phyloP scores from a whole-genome alignment of 2,113 vertebrate genomes.

The Lynx canadensis region DNA sequence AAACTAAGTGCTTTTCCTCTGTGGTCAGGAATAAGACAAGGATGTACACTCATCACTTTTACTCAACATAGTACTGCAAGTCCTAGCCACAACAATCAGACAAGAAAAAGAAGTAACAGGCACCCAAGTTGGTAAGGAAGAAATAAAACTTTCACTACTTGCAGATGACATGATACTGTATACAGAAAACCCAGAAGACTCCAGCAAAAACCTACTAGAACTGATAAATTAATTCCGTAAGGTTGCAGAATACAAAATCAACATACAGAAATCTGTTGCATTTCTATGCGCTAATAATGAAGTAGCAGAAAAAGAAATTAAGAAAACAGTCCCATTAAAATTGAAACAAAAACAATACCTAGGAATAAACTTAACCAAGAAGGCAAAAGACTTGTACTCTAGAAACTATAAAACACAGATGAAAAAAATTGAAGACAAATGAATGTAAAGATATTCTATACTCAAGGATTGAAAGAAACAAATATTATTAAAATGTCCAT shows the following conservation, averaged over 20 bases:
- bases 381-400: neutral
- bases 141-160: neutral
- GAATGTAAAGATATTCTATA: neutral
- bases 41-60: neutral
- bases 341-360: neutral
- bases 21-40: neutral
- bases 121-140: neutral
- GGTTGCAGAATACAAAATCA: neutral
- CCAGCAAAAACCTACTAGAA: neutral
- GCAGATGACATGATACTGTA: neutral
- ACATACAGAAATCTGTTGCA: neutral
- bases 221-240: neutral
- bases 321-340: neutral
- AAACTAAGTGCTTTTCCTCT: neutral
- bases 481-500: neutral
- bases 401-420: neutral
- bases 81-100: neutral
- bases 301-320: neutral
- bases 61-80: neutral
- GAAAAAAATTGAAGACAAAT: neutral
- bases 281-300: neutral
- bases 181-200: neutral
- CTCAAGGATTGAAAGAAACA: neutral
- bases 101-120: neutral
- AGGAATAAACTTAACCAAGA: neutral